phyloP scores from a whole-genome alignment of 2,888 invertebrate species.

The Drosophila acutilabella region DNA sequence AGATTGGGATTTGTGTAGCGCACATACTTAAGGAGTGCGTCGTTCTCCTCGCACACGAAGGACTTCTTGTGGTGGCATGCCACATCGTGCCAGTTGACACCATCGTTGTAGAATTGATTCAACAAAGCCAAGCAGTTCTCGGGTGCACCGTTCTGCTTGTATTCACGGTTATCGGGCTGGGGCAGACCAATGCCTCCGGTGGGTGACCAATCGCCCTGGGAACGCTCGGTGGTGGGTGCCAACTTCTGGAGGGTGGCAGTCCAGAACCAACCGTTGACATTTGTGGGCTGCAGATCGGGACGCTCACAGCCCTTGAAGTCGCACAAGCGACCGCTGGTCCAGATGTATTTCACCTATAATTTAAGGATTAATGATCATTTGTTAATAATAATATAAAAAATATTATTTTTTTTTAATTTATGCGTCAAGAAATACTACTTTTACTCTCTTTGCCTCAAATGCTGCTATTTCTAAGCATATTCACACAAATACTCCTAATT shows the following conservation, averaged over 20 bases:
- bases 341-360: conserved; percentile 92
- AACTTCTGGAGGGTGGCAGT: conserved; percentile 94
- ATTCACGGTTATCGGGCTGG: conserved; percentile 95
- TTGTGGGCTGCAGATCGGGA: conserved; percentile 92
- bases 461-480: no score
- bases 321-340: conserved; percentile 95
- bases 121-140: conserved; percentile 94
- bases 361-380: no score
- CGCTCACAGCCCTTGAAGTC: conserved; percentile 96
- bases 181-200: conserved; percentile 94
- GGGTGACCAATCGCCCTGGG: conserved; percentile 95
- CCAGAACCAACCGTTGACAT: conserved; percentile 96
- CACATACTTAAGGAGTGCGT: conserved; percentile 93
- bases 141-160: conserved; percentile 92
- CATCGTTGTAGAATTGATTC: conserved; percentile 96
- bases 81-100: conserved; percentile 96
- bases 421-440: no score
- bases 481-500: no score
- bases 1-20: conserved; percentile 92
- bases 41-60: conserved; percentile 95
- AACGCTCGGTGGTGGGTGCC: conserved; percentile 92
- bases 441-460: no score
- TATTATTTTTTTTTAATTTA: no score
- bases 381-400: no score
- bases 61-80: conserved; percentile 96